Base-by-base conservation (phyloP, 1,140 invertebrate species). In the Matsumurasca onukii region DNA sequence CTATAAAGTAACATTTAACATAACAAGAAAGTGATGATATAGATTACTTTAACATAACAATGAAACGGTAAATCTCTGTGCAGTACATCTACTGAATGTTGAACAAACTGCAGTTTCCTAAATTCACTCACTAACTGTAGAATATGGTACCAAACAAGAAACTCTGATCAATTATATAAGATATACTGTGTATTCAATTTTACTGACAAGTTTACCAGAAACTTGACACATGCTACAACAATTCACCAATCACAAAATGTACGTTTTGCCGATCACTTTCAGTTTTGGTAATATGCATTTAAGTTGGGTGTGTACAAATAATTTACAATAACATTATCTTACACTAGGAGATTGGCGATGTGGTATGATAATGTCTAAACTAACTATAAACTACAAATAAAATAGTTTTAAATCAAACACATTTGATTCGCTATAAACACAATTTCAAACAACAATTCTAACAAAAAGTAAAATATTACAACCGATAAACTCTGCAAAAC, bases 401-500 rank as follows among this genome's bases (percentile, higher is more conserved):
- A 27, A 27, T 5, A 5, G 25, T 3, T 27, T 27, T 59, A 59
- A 59, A 59, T 27, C n/a, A n/a, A 59, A 59, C 30, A 27, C 55
- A 59, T 59, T 29, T 22, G 55, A 59, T 59, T 59, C 15, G 5
- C 22, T 59, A 59, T 59, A 27, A 59, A 59, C 15, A 59, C 22
- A 39, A 27, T 59, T 59, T 59, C 25, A 59, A 59, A 59, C 55
- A 29, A 27, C 15, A 59, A 15, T 27, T 27, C 24, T 59, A 59
- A 59, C 55, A 22, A 59, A 59, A 13, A 59, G 5, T 27, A 59
- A 59, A 59, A 27, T 27, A 24, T 22, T 59, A 59, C 55, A 59
- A 59, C 55, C 55, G 25, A 59, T 59, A 59, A 59, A 59, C 55
- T 59, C 55, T 59, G 55, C 55, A 59, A 59, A n/a, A 59, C 55